Evolutionary conservation across 2,797 vertebrate genomes (phyloP), one percentile per base, ranked within the genome.

Genomic region (Hybognathus amarus): DNA sequence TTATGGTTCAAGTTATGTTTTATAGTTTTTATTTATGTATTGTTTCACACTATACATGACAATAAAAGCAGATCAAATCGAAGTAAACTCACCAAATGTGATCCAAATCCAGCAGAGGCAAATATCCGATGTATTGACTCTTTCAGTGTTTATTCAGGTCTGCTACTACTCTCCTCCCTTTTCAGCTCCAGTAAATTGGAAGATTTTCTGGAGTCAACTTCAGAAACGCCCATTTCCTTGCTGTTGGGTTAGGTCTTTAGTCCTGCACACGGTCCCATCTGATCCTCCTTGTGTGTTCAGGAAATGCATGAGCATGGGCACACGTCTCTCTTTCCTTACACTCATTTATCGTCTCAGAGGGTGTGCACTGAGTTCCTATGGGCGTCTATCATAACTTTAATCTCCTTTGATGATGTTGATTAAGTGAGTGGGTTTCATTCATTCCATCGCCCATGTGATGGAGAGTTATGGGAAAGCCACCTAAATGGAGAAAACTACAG

Each of bases 151-250:
- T 40, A 20, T 68, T 66, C 71, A 64, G 47, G 71, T 66, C 56
- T 85, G 47, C 27, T 38, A 20, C 64, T 79, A 7, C 74, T 56
- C 69, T 79, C 33, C 38, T 69, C 68, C 59, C 56, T 80, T 83
- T 63, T 70, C 27, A 18, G 24, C 20, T 67, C 12, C 47, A 67
- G 70, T 85, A 77, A 83, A 86, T 82, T 74, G 59, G 27, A 74
- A 6, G 50, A 20, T 40, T 82, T 74, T 77, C n/a, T 68, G 59
- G 79, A 70, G 71, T 80, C 30, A 61, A 50, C 54, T 64, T 30
- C 24, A 70, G 76, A 85, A 84, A 77, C 71, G 47, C 79, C 79
- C 40, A 77, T 87, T 88, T 89, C 85, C 88, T 88, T 54, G 66
- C 36, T 5, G 54, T 22, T 36, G 77, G 80, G 85, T 69, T 85